phyloP scores from a whole-genome alignment of 37 sponge, comb jelly and placozoan species.

The Crambe crambe region DNA sequence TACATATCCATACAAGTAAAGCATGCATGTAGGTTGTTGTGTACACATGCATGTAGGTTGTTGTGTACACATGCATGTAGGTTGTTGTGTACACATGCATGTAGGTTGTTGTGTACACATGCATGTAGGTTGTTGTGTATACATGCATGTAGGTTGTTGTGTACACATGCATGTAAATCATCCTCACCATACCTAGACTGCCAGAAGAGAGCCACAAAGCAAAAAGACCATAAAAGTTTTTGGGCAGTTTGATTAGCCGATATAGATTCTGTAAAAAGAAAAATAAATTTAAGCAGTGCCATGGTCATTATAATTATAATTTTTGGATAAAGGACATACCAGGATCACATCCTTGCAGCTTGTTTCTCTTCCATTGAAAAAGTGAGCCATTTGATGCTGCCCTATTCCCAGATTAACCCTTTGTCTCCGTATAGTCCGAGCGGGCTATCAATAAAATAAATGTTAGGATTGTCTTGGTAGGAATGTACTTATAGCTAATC shows the following conservation, averaged over 20 bases:
- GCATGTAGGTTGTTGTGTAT: too few relatives aligned
- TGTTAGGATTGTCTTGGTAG: too few relatives aligned
- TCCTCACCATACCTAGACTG: constrained; percentile 63
- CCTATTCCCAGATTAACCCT: constrained; percentile 46
- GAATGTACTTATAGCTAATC: too few relatives aligned
- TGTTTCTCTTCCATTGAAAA: constrained; percentile 49
- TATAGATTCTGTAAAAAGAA: constrained; percentile 35
- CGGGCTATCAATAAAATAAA: neutral
- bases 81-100: too few relatives aligned
- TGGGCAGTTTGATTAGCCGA: constrained; percentile 10
- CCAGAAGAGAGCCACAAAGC: constrained; percentile 64
- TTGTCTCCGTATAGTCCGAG: constrained; percentile 37
- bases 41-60: too few relatives aligned
- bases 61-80: too few relatives aligned
- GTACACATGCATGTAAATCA: too few relatives aligned
- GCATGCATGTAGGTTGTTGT: too few relatives aligned
- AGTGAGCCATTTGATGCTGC: constrained; percentile 52
- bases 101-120: too few relatives aligned
- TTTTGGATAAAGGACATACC: too few relatives aligned
- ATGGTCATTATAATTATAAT: too few relatives aligned
- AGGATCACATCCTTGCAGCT: constrained; percentile 27
- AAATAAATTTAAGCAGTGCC: neutral
- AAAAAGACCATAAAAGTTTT: constrained; percentile 29
- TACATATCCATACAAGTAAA: neutral
- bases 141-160: too few relatives aligned